Evolutionary conservation across 2,888 invertebrate species (phyloP), one percentile per base, ranked within the genome.

Genomic region (Polylopha cassiicola): DNA sequence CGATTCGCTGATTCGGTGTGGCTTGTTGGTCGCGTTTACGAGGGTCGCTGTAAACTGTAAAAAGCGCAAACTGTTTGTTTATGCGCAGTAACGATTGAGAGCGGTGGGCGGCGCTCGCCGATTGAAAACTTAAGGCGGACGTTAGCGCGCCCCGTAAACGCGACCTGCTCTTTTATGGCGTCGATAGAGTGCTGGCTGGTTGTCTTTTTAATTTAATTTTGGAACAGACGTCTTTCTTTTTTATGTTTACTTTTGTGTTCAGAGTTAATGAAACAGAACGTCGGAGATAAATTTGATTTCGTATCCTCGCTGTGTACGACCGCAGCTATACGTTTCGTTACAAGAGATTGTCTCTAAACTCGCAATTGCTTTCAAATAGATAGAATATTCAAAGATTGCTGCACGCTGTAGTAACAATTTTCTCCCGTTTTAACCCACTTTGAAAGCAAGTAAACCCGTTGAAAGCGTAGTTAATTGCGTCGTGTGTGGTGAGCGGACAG

Each of bases 21-120:
- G 66, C 74, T 65, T 73, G 79, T 73, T 60, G 69, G 65, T 68
- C 70, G 59, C 72, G 67, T 82, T 84, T 82, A 81, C 78, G 81
- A 74, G 70, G 73, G 73, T 70, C 68, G 76, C 76, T 80, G 78
- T 78, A 73, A 77, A 77, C 58, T 75, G 76, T 76, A 80, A 79
- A 79, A 80, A 78, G 73, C 70, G 73, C 73, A 73, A 81, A 81
- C 73, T 71, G 78, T 79, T 81, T 81, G 79, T 82, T 81, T 82
- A 81, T 77, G 78, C 76, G 68, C 66, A 60, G 58, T 58, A 56
- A 57, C 60, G 59, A 58, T 54, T 58, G 59, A 56, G 55, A 57
- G 52, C 61, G 61, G 63, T 61, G 68, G 65, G 64, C 61, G 61
- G 61, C 55, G 52, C 41, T 34, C 29, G 27, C 38, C 47, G 58